These are phyloP conservation scores for Thaleichthys pacificus DNA, from an alignment of 2,797 vertebrate species.

Conservation along the genomic window DNA sequence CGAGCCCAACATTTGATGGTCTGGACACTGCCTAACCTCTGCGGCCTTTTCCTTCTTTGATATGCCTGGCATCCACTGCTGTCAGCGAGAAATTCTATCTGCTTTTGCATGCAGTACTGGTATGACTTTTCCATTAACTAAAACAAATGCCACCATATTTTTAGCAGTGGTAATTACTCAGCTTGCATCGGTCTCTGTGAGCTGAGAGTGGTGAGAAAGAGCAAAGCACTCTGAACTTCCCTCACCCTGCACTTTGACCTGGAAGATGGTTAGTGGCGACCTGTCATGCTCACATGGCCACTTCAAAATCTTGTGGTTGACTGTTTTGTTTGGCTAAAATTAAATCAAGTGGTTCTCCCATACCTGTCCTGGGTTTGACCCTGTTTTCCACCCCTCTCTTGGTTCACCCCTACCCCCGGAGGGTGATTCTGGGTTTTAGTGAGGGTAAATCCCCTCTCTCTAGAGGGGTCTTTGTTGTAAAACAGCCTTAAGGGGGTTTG, in stretches of 20 bases:
- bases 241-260: conserved; percentile 36
- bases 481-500: background rate
- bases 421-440: background rate
- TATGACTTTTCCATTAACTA: conserved; percentile 69
- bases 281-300: background rate
- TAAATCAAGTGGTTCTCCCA: background rate
- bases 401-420: background rate
- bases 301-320: background rate
- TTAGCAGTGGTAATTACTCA: conserved; percentile 74
- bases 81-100: conserved; percentile 79
- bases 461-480: background rate
- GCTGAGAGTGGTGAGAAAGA: conserved; percentile 24
- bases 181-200: conserved; percentile 60
- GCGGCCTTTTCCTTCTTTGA: conserved; percentile 59
- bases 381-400: background rate
- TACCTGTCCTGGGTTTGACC: background rate
- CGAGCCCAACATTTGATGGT: conserved; percentile 12
- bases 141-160: conserved; percentile 80
- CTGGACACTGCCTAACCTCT: conserved; percentile 52
- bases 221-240: conserved; percentile 38
- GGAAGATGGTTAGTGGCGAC: conserved; percentile 50
- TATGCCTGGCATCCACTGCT: conserved; percentile 65
- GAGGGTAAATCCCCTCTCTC: background rate
- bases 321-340: conserved; percentile 50
- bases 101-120: conserved; percentile 56